Base-by-base conservation (phyloP, 2,113 vertebrate genomes). In the Bungarus multicinctus region DNA sequence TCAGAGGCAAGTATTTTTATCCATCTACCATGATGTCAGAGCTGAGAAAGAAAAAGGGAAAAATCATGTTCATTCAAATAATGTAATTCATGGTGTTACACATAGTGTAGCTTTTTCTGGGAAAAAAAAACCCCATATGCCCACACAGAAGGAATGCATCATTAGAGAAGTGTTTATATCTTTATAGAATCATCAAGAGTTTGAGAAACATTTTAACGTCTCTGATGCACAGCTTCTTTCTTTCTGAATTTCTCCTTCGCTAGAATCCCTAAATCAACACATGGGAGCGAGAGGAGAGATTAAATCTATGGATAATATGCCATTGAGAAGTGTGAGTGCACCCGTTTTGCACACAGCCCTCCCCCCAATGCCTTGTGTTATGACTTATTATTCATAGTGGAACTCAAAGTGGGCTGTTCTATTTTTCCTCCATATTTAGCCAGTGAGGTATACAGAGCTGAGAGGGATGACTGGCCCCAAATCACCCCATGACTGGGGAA, bases 261-360 rank as follows among this genome's bases (percentile, higher is more conserved):
- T 25, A 88, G 47, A 45, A 50, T 54, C 20, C n/a, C 85, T 87
- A 39, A 90, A 90, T 52, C 45, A 55, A 93, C 95, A 93, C 92
- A 90, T 86, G 10, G 52, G 12, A 23, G 18, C 3, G 5, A 69
- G 45, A 1, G 23, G n/a, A 39, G 39, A 18, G 11, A 50, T 50
- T 9, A 39, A 89, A 43, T 23, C 52, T 50, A 14, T 30, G 57
- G 60, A 23, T 52, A 81, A 85, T 16, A 39, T 16, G 34, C 34
- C 34, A 10, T 4, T 81, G 74, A 81, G 74, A 43, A 43, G 34
- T 22, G 34, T 81, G 74, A 81, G 22, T 22, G 43, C 7, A 39
- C 43, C 74, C 3, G 18, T 43, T 20, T 43, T 22, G 18, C 18
- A 39, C 34, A 43, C 18, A 39, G 18, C 34, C 3, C 74, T 39